Conservation (phyloP, 2,797 vertebrate genomes). For the Urosaurus nigricauda region DNA sequence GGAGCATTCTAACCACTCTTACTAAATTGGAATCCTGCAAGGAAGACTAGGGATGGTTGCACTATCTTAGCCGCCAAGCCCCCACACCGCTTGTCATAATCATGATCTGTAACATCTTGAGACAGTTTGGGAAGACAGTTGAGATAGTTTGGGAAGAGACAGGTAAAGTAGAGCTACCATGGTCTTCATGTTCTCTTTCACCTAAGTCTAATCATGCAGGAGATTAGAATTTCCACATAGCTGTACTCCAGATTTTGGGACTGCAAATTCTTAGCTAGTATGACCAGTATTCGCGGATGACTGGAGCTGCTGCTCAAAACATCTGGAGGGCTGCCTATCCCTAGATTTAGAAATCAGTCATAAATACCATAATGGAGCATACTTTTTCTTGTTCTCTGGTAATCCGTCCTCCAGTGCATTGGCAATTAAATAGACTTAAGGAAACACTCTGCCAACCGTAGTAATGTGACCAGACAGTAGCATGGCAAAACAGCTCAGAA, state of each 20-base stretch:
- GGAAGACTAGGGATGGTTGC: neutral
- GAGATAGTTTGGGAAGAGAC: neutral
- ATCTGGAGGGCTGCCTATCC: neutral
- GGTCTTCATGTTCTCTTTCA: neutral
- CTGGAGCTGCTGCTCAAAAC: too few species aligned
- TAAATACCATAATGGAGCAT: too few species aligned
- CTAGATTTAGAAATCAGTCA: too few species aligned
- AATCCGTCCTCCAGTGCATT: too few species aligned
- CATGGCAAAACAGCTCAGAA: neutral
- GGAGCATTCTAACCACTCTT: neutral
- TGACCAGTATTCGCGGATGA: too few species aligned
- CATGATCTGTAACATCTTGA: neutral
- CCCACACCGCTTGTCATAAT: too few species aligned
- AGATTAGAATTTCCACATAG: neutral
- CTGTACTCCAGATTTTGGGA: too few species aligned
- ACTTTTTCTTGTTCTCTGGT: too few species aligned
- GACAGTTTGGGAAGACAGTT: neutral
- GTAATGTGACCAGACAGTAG: constrained; percentile 15
- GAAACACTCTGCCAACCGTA: constrained; percentile 13
- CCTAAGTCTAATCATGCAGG: neutral
- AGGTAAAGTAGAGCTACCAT: neutral
- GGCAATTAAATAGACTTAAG: neutral
- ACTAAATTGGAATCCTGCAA: neutral
- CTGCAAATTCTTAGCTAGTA: too few species aligned
- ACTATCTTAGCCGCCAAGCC: neutral